Conservation (phyloP, 1,140 invertebrate genomes). For the Anastatus disparis region DNA sequence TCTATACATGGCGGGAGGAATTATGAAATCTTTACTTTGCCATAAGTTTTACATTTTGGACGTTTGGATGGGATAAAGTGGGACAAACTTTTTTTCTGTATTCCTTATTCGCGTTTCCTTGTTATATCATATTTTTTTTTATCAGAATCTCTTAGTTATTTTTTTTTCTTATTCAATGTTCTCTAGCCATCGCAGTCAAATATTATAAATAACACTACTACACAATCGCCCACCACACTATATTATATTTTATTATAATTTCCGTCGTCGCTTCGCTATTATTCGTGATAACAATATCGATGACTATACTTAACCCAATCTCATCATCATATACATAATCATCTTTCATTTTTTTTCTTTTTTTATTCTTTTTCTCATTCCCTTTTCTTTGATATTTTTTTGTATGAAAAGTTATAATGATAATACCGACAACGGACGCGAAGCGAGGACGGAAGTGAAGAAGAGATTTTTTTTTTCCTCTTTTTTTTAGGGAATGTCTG, state of each 20-base stretch:
- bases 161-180: not conserved
- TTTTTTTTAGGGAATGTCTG: conserved; percentile 29
- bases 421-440: not conserved
- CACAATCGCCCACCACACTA: conserved; percentile 34
- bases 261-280: conserved; percentile 32
- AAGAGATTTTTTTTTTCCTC: conserved; percentile 2
- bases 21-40: conserved; percentile 33
- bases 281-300: not conserved
- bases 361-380: not conserved
- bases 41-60: conserved; percentile 31
- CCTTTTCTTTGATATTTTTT: not conserved
- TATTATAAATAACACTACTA: conserved; percentile 32
- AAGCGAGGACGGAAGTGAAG: conserved; percentile 26
- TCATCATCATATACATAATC: not conserved
- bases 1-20: conserved; percentile 33
- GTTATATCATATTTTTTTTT: conserved; percentile 4
- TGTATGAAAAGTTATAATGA: not conserved
- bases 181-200: conserved; percentile 31
- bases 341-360: not conserved
- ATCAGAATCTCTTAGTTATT: not conserved
- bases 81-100: conserved; percentile 24
- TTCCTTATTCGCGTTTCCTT: conserved; percentile 18
- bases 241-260: not conserved
- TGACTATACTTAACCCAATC: not conserved
- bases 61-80: conserved; percentile 27